Percentiles rank a stretch among this genome's conserved stretches.
Evolutionary conservation across 2,888 invertebrate genomes (phyloP).

Genomic region (Drosophila algonquin): DNA sequence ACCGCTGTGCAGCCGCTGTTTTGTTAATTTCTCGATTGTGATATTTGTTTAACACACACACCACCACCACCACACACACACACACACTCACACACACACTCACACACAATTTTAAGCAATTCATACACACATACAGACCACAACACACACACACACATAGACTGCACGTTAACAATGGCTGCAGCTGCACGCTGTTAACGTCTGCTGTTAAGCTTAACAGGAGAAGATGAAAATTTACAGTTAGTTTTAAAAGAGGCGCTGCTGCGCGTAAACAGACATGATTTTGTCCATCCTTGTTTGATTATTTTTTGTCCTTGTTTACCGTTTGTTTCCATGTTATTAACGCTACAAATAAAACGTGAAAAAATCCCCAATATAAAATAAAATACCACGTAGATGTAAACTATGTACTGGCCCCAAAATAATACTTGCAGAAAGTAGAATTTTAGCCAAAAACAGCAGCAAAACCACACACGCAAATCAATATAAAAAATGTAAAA

Average conservation of each 20-base stretch:
- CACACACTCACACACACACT: slow-evolving; percentile 24
- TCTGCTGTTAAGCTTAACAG: slow-evolving; percentile 33
- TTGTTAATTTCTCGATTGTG: slow-evolving; percentile 80
- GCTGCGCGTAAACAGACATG: slow-evolving; percentile 58
- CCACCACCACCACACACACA: slow-evolving; percentile 37
- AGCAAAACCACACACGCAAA: slow-evolving; percentile 10
- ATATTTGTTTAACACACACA: slow-evolving; percentile 73
- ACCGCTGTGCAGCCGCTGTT: slow-evolving; percentile 70
- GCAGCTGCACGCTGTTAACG: slow-evolving; percentile 65
- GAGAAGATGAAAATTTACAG: slow-evolving; percentile 17
- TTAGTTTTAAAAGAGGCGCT: slow-evolving; percentile 55
- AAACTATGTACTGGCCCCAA: slow-evolving; percentile 52
- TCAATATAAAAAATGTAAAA: slow-evolving; percentile 27
- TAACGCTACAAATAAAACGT: slow-evolving; percentile 47
- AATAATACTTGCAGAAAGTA: slow-evolving; percentile 75
- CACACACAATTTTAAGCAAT: slow-evolving; percentile 9
- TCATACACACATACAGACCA: slow-evolving; percentile 23
- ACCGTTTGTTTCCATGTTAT: slow-evolving; percentile 42
- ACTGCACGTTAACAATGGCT: slow-evolving; percentile 61
- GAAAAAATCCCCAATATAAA: slow-evolving; percentile 25
- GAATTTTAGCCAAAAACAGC: slow-evolving; percentile 65
- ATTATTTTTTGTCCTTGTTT: slow-evolving; percentile 42
- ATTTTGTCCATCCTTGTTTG: slow-evolving; percentile 32
- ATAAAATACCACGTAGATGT: slow-evolving; percentile 32
- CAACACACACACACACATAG: slow-evolving; percentile 34